phyloP scores from a whole-genome alignment of 92 coral and sea anemone species.

The Blastomussa wellsi region DNA sequence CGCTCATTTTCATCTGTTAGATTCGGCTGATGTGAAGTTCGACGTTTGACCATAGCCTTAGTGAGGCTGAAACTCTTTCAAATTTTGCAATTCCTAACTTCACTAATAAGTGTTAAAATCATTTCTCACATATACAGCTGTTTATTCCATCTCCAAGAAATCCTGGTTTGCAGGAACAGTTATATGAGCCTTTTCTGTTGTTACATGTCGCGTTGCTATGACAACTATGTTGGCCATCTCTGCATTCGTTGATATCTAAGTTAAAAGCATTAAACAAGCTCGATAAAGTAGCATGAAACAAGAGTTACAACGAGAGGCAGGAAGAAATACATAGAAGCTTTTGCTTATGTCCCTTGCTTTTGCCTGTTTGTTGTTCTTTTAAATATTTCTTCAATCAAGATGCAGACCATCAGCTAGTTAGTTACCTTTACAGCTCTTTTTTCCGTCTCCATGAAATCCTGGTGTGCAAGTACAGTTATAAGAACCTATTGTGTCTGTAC shows the following conservation, averaged over 20 bases:
- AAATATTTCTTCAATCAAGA: too few species aligned
- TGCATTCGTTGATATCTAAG: background rate
- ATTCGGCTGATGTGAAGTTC: too few species aligned
- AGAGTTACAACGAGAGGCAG: too few species aligned
- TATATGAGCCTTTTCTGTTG: background rate
- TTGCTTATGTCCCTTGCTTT: too few species aligned
- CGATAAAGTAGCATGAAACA: too few species aligned
- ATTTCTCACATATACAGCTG: background rate
- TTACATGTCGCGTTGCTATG: background rate
- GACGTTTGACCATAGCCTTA: too few species aligned
- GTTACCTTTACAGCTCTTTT: background rate
- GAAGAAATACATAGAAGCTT: too few species aligned
- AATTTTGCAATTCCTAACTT: background rate
- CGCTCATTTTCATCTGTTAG: too few species aligned
- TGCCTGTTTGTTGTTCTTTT: too few species aligned
- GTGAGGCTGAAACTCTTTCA: background rate
- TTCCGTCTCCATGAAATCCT: background rate
- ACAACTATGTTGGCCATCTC: background rate
- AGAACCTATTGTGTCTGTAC: background rate
- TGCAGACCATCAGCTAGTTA: too few species aligned
- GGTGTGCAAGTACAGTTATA: background rate
- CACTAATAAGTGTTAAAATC: background rate
- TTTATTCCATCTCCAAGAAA: background rate
- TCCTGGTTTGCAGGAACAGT: background rate
- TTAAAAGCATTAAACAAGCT: too few species aligned